These are phyloP conservation scores for Actinemys pallida DNA, from an alignment of 2,113 vertebrate genomes.

Conservation along the genomic window DNA sequence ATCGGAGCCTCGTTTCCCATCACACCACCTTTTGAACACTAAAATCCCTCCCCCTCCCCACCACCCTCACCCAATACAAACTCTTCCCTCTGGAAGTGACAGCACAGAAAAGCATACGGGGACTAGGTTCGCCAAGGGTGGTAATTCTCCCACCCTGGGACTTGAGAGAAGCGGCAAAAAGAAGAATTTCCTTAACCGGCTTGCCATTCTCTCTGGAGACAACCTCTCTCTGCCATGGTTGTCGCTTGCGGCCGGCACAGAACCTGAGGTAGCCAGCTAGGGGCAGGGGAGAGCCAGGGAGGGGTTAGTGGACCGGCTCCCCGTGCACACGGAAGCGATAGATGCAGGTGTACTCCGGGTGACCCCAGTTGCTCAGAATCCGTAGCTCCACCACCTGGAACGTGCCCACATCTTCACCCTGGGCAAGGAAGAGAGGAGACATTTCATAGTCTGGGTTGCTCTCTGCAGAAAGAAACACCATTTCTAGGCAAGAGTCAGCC, in stretches of 20 bases:
- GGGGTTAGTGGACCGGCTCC: slow-evolving; percentile 65
- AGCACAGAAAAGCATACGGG: neutral
- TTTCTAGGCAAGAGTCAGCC: neutral
- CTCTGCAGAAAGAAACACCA: neutral
- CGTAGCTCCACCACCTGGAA: slow-evolving; percentile 87
- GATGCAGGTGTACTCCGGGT: slow-evolving; percentile 94
- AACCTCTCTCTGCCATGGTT: neutral
- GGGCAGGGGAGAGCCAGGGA: neutral
- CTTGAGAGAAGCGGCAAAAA: slow-evolving; percentile 26
- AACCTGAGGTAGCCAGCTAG: neutral
- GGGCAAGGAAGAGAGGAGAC: neutral
- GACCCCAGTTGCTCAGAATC: slow-evolving; percentile 95
- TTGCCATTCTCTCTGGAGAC: neutral
- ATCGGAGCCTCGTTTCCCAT: slow-evolving; percentile 9
- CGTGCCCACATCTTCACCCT: slow-evolving; percentile 54
- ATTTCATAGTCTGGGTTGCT: neutral
- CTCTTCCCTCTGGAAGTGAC: neutral
- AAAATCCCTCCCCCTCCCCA: neutral
- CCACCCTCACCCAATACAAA: neutral
- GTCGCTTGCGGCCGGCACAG: rapidly evolving
- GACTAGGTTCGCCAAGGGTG: neutral
- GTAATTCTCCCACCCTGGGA: neutral
- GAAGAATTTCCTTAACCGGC: neutral
- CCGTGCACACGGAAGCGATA: slow-evolving; percentile 97
- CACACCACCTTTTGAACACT: neutral